Base-by-base conservation (phyloP, 1,140 invertebrate genomes). In the Dufourea novaeangliae region DNA sequence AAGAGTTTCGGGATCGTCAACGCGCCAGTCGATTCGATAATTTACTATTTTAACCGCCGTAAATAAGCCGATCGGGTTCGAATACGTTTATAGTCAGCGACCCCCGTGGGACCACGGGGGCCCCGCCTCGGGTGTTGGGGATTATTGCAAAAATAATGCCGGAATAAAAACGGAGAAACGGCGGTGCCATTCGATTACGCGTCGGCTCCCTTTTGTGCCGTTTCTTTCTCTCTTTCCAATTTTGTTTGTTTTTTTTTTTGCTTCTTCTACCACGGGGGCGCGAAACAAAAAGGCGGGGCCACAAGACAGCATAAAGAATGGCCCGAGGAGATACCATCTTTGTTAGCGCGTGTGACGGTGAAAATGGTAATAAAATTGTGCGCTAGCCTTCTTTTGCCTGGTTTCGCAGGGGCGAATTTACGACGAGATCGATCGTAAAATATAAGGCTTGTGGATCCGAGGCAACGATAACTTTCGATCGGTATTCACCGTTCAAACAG, bases 11-110 rank as follows among this genome's bases (percentile, higher is more conserved):
- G 32, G 56, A 79, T 78, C 79, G 76, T 80, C 74, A 83, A 57
- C 66, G 62, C 34, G 63, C n/a, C 74, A 57, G 78, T 85, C 82
- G 87, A 87, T 89, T 88, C 79, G 64, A 74, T 86, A 84, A 88
- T 89, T 88, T 89, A 89, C 78, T 81, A 82, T 81, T 82, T 82
- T 82, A 46, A 22, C 41, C 66, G 71, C 27, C 62, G 64, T 85
- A 79, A 85, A 86, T 76, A 76, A 69, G 14, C 82, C 72, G 68
- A 68, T 79, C 71, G n/a, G 61, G 8, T 44, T 5, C 20, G n/a
- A n/a, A n/a, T 66, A 17, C 52, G 54, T 83, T 83, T 81, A 83
- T 79, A 52, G 32, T n/a, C 41, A 52, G 7, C 44, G 25, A 70
- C 6, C 22, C 25, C 20, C 5, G n/a, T n/a, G n/a, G 27, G 34